Conservation (phyloP, 2,797 vertebrate genomes). For the Sebastes hubbsi region DNA sequence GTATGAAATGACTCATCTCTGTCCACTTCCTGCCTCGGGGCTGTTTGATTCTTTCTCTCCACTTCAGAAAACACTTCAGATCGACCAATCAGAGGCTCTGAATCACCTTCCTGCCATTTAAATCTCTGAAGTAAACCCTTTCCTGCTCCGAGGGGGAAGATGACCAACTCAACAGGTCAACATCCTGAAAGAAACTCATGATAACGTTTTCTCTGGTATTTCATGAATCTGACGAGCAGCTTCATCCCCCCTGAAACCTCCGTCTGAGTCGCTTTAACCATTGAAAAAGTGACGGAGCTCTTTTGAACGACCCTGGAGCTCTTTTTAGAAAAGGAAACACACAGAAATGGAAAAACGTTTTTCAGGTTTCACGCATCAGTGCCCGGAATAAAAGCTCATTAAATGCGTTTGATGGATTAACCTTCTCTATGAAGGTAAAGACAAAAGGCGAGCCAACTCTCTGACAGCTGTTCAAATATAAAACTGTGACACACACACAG, state of each 20-base stretch:
- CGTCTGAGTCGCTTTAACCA: neutral
- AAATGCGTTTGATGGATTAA: constrained; percentile 34
- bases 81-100: constrained; percentile 32
- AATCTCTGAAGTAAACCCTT: neutral
- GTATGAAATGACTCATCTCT: neutral
- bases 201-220: neutral
- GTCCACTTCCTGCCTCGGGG: constrained; percentile 18
- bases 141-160: neutral
- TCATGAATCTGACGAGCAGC: neutral
- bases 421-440: constrained; percentile 30
- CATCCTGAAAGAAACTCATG: neutral
- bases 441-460: constrained; percentile 20
- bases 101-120: constrained; percentile 25
- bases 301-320: neutral
- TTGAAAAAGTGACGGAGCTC: neutral
- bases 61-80: constrained; percentile 28
- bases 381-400: constrained; percentile 15
- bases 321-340: neutral
- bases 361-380: neutral
- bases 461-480: constrained; percentile 49
- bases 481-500: neutral
- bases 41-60: neutral
- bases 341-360: neutral
- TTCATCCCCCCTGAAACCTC: neutral
- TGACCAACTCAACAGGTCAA: neutral